A percentile compares a stretch with the other conserved stretches of the same genome.
phyloP scores from a whole-genome alignment of 2,888 invertebrate genomes.

The Cactoblastis cactorum region DNA sequence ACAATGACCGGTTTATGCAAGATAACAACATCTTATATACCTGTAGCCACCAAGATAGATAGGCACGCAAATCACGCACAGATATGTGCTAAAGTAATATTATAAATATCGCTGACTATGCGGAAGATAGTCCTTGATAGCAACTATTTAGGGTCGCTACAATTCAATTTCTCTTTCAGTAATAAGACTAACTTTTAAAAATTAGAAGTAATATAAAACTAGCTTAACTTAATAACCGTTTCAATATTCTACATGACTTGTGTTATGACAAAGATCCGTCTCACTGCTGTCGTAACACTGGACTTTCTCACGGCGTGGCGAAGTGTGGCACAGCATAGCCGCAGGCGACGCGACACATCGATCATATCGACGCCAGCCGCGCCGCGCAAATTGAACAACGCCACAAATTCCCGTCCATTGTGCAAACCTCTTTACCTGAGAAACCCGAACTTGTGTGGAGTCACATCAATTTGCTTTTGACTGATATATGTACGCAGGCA shows the following conservation, averaged over 20 bases:
- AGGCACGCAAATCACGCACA: too few relatives aligned
- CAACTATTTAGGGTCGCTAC: too few relatives aligned
- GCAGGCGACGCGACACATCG: conserved; percentile 20
- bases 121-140: too few relatives aligned
- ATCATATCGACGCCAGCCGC: conserved; percentile 27
- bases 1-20: too few relatives aligned
- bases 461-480: conserved; percentile 7
- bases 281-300: conserved; percentile 10
- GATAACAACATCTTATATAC: too few relatives aligned
- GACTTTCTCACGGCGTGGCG: conserved; percentile 12
- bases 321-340: conserved; percentile 6
- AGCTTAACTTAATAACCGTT: background rate
- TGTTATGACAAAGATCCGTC: conserved; percentile 5
- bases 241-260: background rate
- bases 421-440: conserved; percentile 7
- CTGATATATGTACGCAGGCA: background rate
- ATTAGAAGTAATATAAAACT: background rate
- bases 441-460: background rate
- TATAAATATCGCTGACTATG: too few relatives aligned
- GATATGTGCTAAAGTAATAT: too few relatives aligned
- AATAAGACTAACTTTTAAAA: too few relatives aligned
- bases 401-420: conserved; percentile 7
- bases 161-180: too few relatives aligned
- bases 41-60: too few relatives aligned
- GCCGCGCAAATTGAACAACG: conserved; percentile 16